These are phyloP conservation scores for Orthonevra nobilis DNA, from an alignment of 2,888 invertebrate species.

Conservation along the genomic window DNA sequence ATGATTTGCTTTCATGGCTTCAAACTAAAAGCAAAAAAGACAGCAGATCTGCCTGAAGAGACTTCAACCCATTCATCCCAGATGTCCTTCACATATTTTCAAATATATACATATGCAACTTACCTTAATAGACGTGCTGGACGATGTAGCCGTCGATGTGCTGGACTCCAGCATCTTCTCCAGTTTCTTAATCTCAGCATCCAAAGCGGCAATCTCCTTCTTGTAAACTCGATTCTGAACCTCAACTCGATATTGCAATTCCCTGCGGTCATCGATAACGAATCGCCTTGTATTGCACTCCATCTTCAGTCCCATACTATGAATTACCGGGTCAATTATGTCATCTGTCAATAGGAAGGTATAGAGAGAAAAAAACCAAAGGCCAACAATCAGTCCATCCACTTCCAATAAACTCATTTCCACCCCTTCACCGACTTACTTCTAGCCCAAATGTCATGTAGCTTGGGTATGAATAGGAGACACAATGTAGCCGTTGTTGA, in stretches of 20 bases:
- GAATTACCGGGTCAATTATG: constrained; percentile 89
- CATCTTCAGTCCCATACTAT: constrained; percentile 92
- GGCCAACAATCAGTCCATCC: constrained; percentile 17
- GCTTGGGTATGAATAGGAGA: constrained; percentile 92
- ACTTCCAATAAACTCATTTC: constrained; percentile 2
- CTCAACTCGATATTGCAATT: constrained; percentile 91
- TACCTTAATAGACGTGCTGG: constrained; percentile 78
- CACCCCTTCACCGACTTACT: constrained; percentile 79
- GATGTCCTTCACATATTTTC: too few species aligned
- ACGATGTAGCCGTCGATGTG: constrained; percentile 82
- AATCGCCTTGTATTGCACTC: constrained; percentile 93
- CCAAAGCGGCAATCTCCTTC: constrained; percentile 89
- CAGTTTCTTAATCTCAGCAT: constrained; percentile 88
- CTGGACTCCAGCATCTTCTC: constrained; percentile 86
- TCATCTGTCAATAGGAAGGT: constrained; percentile 80
- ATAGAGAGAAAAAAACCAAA: constrained; percentile 36
- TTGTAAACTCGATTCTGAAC: constrained; percentile 95
- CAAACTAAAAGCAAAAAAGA: too few species aligned
- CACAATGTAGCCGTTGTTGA: constrained; percentile 93
- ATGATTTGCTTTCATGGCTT: too few species aligned
- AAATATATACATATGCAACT: too few species aligned
- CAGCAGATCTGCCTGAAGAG: too few species aligned
- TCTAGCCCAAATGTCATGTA: constrained; percentile 86
- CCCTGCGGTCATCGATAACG: constrained; percentile 90
- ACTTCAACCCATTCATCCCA: too few species aligned